Evolutionary conservation across 1,140 invertebrate species (phyloP), one percentile per base, ranked within the genome.

Genomic region (Solenopsis fugax): DNA sequence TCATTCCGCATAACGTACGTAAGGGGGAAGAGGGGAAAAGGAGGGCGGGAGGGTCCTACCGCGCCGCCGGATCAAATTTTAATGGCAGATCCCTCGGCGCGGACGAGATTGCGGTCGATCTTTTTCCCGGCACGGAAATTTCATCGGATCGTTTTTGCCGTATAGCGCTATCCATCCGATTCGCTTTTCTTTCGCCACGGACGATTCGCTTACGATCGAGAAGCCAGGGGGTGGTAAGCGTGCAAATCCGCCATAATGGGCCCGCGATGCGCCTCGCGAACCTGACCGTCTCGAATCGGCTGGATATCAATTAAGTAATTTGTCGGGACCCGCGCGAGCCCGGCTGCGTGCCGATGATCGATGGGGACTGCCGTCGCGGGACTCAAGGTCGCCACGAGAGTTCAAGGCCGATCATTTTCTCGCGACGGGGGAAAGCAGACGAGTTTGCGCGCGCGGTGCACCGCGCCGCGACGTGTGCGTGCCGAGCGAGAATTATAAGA

Each of bases 251-350:
- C 48, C 18, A 37, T 84, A 84, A 84, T 75, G 18, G 80, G 3
- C 41, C 4, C 48, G 48, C 65, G 80, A 82, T 73, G 52, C 54
- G 54, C 16, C 56, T 50, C 80, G 69, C 54, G 71, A 75, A 84
- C 52, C 18, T 4, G 67, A 82, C 80, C 54, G 54, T 60, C 80
- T 84, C 67, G 54, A 84, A 84, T 84, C 54, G 29, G 69, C 54
- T 73, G 69, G 69, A 84, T 84, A 84, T 84, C 80, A 84, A 84
- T 84, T 84, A 84, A 84, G 69, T 84, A 84, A 84, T 84, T 84
- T 84, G 41, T 84, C 54, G 54, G 45, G 29, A n/a, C 77, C 18
- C 29, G 24, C 64, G 37, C 64, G 75, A n/a, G 58, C 2, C 16
- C 21, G 41, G 34, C 80, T 84, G 80, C 80, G 80, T 62, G 54